A percentile compares a stretch with the other conserved stretches of the same genome.
phyloP scores from a whole-genome alignment of 2,797 vertebrate genomes.

The Cryptoprocta ferox region DNA sequence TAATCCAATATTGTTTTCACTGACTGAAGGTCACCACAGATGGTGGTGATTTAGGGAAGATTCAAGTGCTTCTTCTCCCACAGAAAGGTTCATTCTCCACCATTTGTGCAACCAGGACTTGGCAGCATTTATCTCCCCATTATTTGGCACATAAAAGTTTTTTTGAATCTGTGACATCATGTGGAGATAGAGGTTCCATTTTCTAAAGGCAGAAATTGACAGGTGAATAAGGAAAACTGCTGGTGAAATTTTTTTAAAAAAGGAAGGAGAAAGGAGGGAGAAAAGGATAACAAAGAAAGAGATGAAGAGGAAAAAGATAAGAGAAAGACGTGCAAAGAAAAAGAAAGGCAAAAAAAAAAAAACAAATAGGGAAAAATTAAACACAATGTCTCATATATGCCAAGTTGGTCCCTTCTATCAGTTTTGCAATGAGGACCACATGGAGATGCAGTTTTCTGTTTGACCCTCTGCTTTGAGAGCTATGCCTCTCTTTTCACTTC shows the following conservation, averaged over 20 bases:
- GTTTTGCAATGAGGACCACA: not conserved
- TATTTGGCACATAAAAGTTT: not conserved
- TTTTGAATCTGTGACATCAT: not conserved
- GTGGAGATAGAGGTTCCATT: not conserved
- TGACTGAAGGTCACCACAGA: not conserved
- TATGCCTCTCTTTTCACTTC: not conserved
- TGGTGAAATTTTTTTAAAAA: not conserved
- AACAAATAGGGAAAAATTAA: not conserved
- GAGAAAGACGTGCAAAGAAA: not conserved
- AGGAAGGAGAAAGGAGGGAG: not conserved
- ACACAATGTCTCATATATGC: not conserved
- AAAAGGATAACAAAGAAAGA: not conserved
- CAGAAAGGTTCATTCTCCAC: not conserved
- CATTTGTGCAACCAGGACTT: constrained; percentile 1
- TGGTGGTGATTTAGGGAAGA: not conserved
- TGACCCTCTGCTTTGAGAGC: not conserved
- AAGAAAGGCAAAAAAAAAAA: not conserved
- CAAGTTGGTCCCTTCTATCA: not conserved
- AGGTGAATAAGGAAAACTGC: not conserved
- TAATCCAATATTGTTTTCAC: not conserved
- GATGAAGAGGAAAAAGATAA: not conserved
- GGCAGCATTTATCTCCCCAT: not conserved
- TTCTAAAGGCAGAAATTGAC: not conserved
- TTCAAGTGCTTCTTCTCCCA: not conserved
- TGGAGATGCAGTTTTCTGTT: not conserved